Conservation (phyloP, 2,888 invertebrate genomes). For the Loripinus fragilis region DNA sequence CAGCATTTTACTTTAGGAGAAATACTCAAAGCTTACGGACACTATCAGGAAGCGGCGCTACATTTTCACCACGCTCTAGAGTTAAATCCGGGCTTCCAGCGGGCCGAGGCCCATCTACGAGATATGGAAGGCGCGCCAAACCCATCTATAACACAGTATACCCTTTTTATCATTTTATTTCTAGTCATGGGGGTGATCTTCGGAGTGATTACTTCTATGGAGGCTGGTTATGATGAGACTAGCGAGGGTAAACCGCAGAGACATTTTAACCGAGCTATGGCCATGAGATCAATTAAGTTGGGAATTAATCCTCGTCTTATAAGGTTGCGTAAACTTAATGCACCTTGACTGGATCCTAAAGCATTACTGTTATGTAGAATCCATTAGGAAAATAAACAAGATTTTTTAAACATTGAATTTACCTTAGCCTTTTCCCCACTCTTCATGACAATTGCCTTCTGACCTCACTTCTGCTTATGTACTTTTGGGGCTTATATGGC, state of each 20-base stretch:
- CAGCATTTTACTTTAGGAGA: constrained; percentile 96
- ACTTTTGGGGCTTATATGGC: no score
- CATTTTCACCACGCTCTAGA: constrained; percentile 93
- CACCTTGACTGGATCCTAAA: constrained; percentile 35
- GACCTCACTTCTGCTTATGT: no score
- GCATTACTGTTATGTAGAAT: no score
- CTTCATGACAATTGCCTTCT: no score
- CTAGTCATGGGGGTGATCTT: constrained; percentile 91
- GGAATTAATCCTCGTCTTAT: constrained; percentile 83
- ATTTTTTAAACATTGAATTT: no score
- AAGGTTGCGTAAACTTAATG: constrained; percentile 71
- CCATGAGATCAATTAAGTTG: constrained; percentile 90
- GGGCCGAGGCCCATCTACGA: constrained; percentile 90
- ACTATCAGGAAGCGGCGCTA: constrained; percentile 93
- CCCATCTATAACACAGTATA: constrained; percentile 92
- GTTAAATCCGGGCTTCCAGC: constrained; percentile 93
- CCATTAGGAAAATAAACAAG: no score
- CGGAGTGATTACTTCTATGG: constrained; percentile 91
- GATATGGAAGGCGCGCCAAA: constrained; percentile 92
- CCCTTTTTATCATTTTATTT: constrained; percentile 93
- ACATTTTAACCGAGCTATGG: constrained; percentile 95
- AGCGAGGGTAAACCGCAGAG: constrained; percentile 87
- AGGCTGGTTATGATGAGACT: constrained; percentile 82
- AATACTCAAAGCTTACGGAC: constrained; percentile 95
- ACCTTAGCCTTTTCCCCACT: no score